These are phyloP conservation scores for Drosophila funebris DNA, from an alignment of 1,140 invertebrate species.

Conservation along the genomic window DNA sequence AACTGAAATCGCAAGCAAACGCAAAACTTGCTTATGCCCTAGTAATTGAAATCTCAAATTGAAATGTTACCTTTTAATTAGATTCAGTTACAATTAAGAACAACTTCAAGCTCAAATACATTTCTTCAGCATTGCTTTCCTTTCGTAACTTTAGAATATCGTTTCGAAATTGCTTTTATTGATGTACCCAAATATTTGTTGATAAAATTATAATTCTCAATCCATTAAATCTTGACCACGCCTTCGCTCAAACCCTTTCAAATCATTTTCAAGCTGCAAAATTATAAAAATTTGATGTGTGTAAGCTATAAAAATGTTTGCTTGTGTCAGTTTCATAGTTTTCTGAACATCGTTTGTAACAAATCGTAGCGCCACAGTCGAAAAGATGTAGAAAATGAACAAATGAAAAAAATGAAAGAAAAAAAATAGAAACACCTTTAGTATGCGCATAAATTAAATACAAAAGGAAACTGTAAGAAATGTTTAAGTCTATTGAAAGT, in stretches of 20 bases:
- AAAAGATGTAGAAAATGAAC: background rate
- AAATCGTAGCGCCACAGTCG: constrained; percentile 58
- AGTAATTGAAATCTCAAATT: background rate
- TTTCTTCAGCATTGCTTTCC: too few relatives aligned
- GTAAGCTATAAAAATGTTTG: constrained; percentile 56
- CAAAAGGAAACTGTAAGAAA: constrained; percentile 40
- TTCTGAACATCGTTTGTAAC: constrained; percentile 20
- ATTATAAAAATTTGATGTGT: constrained; percentile 50
- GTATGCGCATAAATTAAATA: constrained; percentile 67
- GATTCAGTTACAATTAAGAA: background rate
- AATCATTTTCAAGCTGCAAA: background rate
- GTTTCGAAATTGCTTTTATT: background rate
- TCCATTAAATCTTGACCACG: background rate
- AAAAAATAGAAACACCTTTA: constrained; percentile 21
- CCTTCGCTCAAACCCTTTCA: background rate
- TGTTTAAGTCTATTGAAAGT: background rate
- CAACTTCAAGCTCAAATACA: too few relatives aligned
- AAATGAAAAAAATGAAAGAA: background rate
- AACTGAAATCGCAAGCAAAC: constrained; percentile 38
- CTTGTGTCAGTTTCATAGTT: constrained; percentile 34
- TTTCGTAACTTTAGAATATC: too few relatives aligned
- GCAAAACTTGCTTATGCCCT: background rate
- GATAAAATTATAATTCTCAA: background rate
- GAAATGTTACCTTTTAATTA: background rate
- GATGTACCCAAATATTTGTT: background rate